Evolutionary conservation across 2,888 invertebrate genomes (phyloP), one percentile per base, ranked within the genome.

Genomic region (Nemotelus nigrinus): DNA sequence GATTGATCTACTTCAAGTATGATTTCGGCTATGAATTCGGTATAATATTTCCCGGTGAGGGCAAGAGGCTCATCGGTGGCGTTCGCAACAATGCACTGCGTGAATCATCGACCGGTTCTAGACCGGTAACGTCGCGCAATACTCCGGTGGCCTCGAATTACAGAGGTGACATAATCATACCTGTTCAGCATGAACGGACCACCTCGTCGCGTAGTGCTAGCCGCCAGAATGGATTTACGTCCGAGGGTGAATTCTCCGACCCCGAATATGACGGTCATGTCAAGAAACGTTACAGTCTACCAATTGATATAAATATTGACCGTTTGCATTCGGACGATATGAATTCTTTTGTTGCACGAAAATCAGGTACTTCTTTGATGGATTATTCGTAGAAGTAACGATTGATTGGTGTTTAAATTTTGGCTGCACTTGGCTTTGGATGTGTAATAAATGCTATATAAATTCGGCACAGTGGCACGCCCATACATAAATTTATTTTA

Each of bases 21-120:
- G 93, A 93, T 88, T 93, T 93, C 84, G 93, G 93, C 82, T 93
- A 93, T 86, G 93, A 93, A 85, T 93, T 93, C 84, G 93, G 93
- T 79, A 90, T 93, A 81, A 89, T 93, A 67, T 88, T 92, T 71
- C 93, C 93, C 60, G 92, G 92, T 71, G 91, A 92, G 84, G 89
- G 91, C 81, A 90, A 89, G 84, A 88, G 88, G 82, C 85, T 87
- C 80, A 83, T 87, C 79, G 85, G 84, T 80, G 85, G 85, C 80
- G 83, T 53, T 25, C 75, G 77, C 43, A 78, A 72, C 60, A 45
- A 68, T 45, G 25, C 58, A 5, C 60, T 25, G 43, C 48, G n/a
- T 10, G 65, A 65, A 10, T 64, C 64, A 4, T 44, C 44, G 5
- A 47, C 48, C n/a, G 39, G 44, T 43, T 44, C 44, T 8, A 58